Conservation (phyloP, 1,140 invertebrate genomes). For the Telenomus remus region DNA sequence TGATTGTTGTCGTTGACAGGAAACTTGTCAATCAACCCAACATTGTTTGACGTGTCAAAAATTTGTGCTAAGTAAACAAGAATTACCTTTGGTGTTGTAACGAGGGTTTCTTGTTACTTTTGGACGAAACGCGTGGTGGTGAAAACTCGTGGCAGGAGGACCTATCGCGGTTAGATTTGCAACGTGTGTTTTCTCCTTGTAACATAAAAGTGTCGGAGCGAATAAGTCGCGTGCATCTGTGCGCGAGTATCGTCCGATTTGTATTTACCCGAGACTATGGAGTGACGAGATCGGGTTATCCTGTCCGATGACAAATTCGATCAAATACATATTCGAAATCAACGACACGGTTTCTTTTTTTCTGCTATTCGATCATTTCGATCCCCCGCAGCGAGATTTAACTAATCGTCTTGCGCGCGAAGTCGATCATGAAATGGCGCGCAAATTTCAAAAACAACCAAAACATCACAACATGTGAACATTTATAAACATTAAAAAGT, state of each 20-base stretch:
- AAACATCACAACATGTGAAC: too few species aligned
- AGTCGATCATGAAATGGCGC: not conserved
- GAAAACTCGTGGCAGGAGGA: constrained; percentile 23
- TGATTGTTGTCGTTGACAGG: not conserved
- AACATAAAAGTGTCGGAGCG: constrained; percentile 23
- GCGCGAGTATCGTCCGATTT: not conserved
- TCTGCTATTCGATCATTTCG: constrained; percentile 33
- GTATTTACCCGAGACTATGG: not conserved
- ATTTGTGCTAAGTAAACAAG: not conserved
- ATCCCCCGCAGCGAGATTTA: constrained; percentile 5
- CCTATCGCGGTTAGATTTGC: constrained; percentile 5
- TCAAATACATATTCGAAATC: constrained; percentile 43
- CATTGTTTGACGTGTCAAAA: too few species aligned
- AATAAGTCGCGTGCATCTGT: constrained; percentile 1
- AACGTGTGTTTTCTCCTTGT: constrained; percentile 22
- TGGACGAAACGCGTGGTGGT: constrained; percentile 15
- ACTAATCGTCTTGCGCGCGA: constrained; percentile 14
- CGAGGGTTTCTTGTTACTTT: constrained; percentile 8
- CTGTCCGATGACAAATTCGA: constrained; percentile 7
- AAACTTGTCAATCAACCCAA: too few species aligned
- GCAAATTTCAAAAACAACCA: constrained; percentile 6
- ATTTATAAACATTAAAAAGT: too few species aligned
- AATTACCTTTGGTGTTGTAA: constrained; percentile 14
- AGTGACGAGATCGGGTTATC: constrained; percentile 4
- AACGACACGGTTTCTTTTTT: constrained; percentile 3